phyloP scores from a whole-genome alignment of 2,113 vertebrate species.

The Penelope pileata region DNA sequence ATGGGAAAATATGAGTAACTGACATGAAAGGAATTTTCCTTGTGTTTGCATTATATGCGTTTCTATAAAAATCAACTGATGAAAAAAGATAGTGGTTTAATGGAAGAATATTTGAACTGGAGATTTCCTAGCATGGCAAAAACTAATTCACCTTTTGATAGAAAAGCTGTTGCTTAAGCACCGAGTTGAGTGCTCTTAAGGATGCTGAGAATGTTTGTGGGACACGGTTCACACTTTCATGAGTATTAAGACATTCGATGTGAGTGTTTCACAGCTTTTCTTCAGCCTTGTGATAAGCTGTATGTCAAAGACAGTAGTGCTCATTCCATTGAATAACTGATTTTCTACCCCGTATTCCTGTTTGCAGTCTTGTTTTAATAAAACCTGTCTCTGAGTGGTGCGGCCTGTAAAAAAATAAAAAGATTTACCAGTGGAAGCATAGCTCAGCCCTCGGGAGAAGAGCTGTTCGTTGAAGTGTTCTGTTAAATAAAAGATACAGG shows the following conservation, averaged over 20 bases:
- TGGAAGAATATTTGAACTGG: constrained; percentile 28
- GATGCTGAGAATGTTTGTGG: not conserved
- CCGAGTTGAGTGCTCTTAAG: not conserved
- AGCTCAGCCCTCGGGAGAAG: not conserved
- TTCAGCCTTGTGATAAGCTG: not conserved
- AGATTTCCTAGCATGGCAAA: constrained; percentile 8
- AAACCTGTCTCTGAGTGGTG: not conserved
- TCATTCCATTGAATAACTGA: not conserved
- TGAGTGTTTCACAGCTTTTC: not conserved
- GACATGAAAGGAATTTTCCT: constrained; percentile 81
- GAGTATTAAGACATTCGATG: not conserved
- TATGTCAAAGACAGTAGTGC: not conserved
- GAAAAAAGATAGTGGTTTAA: constrained; percentile 72
- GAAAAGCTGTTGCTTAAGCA: not conserved
- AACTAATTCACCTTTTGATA: not conserved
- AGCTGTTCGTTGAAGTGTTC: not conserved
- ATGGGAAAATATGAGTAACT: constrained; percentile 83
- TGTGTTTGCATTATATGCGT: constrained; percentile 62
- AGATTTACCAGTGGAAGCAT: not conserved
- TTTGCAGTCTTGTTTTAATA: not conserved
- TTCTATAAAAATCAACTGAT: constrained; percentile 74
- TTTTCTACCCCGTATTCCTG: not conserved
- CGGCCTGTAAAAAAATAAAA: not conserved
- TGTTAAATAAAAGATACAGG: not conserved
- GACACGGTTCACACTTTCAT: not conserved